A percentile compares a stretch with the other conserved stretches of the same genome.
phyloP scores from a whole-genome alignment of 2,113 vertebrate genomes.

The Bujurquina vittata region DNA sequence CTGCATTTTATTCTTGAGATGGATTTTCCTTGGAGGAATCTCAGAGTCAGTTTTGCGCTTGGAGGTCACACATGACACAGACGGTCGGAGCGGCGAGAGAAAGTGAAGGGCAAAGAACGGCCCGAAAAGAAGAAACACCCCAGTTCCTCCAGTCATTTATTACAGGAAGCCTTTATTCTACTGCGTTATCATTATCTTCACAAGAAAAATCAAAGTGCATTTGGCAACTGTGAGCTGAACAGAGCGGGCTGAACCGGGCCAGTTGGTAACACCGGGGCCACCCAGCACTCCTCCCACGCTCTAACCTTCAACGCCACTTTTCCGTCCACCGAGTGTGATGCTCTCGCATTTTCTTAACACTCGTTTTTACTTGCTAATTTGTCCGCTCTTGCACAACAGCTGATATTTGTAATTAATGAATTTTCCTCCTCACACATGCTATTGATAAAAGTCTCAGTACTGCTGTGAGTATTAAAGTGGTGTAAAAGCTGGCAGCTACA shows the following conservation, averaged over 20 bases:
- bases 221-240: neutral
- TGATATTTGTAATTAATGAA: neutral
- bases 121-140: neutral
- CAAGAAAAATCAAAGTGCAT: neutral
- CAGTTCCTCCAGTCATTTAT: neutral
- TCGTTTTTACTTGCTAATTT: neutral
- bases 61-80: slow-evolving; percentile 32
- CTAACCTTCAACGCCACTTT: neutral
- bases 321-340: neutral
- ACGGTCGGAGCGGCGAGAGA: slow-evolving; percentile 6
- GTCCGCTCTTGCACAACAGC: neutral
- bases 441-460: accelerated
- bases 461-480: too few species aligned
- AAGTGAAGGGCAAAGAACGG: neutral
- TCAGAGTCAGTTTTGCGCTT: slow-evolving; percentile 40
- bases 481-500: neutral
- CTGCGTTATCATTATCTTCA: neutral
- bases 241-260: neutral
- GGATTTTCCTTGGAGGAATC: slow-evolving; percentile 28
- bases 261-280: neutral
- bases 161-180: neutral
- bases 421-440: neutral
- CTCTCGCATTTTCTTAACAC: accelerated
- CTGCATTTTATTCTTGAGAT: slow-evolving; percentile 38
- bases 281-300: neutral